These are phyloP conservation scores for Tympanoctomys barrerae DNA, from an alignment of 2,797 vertebrate species.

Conservation along the genomic window DNA sequence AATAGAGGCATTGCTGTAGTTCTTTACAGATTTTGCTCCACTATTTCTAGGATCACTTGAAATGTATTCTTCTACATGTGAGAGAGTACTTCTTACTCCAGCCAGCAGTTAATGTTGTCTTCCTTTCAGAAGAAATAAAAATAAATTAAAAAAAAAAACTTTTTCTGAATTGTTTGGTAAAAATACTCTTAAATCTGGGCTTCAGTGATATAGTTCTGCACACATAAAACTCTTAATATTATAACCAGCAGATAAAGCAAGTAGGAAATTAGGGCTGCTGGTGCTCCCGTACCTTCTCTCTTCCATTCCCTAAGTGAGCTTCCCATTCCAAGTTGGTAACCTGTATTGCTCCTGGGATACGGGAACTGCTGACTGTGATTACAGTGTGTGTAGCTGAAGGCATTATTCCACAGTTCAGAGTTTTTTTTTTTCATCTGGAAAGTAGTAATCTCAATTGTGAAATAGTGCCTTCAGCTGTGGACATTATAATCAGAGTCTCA, in stretches of 20 bases:
- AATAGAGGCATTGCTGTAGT: not conserved
- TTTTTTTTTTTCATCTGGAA: constrained; percentile 79
- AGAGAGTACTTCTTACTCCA: not conserved
- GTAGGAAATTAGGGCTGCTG: constrained; percentile 33
- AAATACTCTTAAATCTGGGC: constrained; percentile 25
- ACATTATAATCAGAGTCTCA: constrained; percentile 83
- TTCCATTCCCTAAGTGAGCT: constrained; percentile 45
- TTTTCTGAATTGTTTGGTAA: not conserved
- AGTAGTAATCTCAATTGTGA: constrained; percentile 83
- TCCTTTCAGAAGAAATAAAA: not conserved
- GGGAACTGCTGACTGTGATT: constrained; percentile 78
- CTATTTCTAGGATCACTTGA: constrained; percentile 27
- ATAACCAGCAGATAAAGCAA: constrained; percentile 23
- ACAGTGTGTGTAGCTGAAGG: constrained; percentile 79
- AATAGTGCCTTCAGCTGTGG: constrained; percentile 84
- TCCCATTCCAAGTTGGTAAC: constrained; percentile 49
- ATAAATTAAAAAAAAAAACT: not conserved
- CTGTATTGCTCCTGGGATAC: constrained; percentile 64
- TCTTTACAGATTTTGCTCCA: not conserved
- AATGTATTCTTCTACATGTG: not conserved
- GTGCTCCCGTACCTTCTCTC: not conserved
- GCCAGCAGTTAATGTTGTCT: not conserved
- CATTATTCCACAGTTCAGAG: constrained; percentile 73
- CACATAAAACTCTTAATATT: not conserved
- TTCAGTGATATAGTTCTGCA: not conserved